Evolutionary conservation across 2,797 vertebrate genomes (phyloP).

Genomic region (Sylvia borin): DNA sequence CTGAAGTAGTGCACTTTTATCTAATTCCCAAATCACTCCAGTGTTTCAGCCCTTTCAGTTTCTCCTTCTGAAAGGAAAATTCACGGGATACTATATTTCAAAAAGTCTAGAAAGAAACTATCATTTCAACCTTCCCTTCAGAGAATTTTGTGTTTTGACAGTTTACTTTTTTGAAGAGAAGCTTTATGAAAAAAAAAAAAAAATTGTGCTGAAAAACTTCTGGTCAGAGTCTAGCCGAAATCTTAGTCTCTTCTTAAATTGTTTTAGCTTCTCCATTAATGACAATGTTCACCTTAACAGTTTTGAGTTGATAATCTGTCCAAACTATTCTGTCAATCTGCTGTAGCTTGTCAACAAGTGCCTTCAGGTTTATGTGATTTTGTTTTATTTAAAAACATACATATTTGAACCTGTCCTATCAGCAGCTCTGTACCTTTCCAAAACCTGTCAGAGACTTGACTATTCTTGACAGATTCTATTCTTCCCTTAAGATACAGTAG

Average conservation of each 20-base stretch:
- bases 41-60: not conserved
- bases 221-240: not conserved
- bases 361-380: not conserved
- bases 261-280: not conserved
- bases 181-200: not conserved
- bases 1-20: not conserved
- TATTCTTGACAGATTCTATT: not conserved
- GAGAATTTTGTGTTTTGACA: not conserved
- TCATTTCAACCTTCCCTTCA: not conserved
- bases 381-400: not conserved
- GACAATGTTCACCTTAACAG: not conserved
- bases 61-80: not conserved
- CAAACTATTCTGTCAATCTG: not conserved
- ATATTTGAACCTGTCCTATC: not conserved
- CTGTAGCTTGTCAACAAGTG: not conserved
- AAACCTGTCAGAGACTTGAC: not conserved
- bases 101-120: not conserved
- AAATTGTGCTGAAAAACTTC: not conserved
- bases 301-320: not conserved
- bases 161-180: not conserved
- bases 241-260: not conserved
- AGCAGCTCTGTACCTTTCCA: not conserved
- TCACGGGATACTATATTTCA: not conserved
- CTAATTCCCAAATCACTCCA: not conserved
- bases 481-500: not conserved